Evolutionary conservation across 2,113 vertebrate genomes (phyloP), one percentile per base, ranked within the genome.

Genomic region (Balaeniceps rex): DNA sequence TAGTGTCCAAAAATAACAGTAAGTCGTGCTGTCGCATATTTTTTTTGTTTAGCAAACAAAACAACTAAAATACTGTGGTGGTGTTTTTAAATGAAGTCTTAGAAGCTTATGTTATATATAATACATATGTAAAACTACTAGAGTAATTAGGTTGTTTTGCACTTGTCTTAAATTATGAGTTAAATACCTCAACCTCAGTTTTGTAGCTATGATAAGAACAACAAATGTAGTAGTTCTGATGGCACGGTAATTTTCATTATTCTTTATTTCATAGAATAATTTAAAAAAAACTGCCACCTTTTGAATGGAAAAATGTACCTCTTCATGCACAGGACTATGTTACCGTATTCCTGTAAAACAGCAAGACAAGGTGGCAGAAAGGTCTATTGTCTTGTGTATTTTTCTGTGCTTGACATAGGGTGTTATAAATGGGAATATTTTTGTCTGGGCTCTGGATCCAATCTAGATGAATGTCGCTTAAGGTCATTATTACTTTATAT

Each of bases 1-100:
- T 68, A 51, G 26, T 36, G 51, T 97, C 95, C 96, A 97, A 97
- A 97, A 97, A 83, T 90, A 98, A 98, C 93, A 89, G 52, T 72
- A 96, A 94, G 61, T 86, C 42, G 12, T 93, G 92, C 88, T 19
- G 57, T 90, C 71, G 78, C 44, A 44, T 93, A 86, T 40, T 96
- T 97, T 42, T 42, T 42, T 97, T 97, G 91, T 96, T 93, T 92
- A 96, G 90, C 80, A 65, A 96, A 96, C 78, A 90, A 97, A 96
- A 80, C 77, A 79, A 94, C 36, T 49, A 65, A 83, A 94, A 77
- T 69, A 40, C 49, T 87, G n/a, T 36, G 47, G 5, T 14, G 4
- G 2, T 66, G 80, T 85, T 77, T 86, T 66, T 38, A 66, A 66
- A 92, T 38, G 26, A 81, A 64, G 16, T 57, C 36, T 66, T 84